A percentile compares a stretch with the other conserved stretches of the same genome.
Conservation (phyloP, 1,140 invertebrate species). For the Hycleus phaleratus region DNA sequence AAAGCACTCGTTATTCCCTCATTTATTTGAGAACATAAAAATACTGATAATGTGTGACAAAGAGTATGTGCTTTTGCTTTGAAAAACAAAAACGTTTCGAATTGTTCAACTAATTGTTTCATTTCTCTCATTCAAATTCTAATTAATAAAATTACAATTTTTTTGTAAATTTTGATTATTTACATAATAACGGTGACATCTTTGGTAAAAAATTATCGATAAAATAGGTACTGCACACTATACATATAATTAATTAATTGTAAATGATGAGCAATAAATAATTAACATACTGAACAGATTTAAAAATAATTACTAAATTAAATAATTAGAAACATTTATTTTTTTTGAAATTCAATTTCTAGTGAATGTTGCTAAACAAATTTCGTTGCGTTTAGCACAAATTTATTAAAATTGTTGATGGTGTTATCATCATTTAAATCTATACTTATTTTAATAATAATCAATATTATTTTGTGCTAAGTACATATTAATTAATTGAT, state of each 20-base stretch:
- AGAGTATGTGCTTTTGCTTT: conserved; percentile 25
- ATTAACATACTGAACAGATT: conserved; percentile 11
- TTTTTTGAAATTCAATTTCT: conserved; percentile 3
- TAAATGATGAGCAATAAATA: conserved; percentile 30
- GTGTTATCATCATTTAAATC: conserved; percentile 17
- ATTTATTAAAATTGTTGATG: conserved; percentile 9
- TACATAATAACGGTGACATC: conserved; percentile 30
- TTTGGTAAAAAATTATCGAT: conserved; percentile 32
- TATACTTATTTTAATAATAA: conserved; percentile 20
- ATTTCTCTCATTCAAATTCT: conserved; percentile 15
- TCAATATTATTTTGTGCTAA: conserved; percentile 32
- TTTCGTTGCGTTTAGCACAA: conserved; percentile 22
- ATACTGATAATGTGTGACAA: conserved; percentile 29
- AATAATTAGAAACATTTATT: not conserved
- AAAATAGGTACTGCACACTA: conserved; percentile 25
- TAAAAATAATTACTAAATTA: conserved; percentile 17
- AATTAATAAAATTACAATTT: conserved; percentile 26
- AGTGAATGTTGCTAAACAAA: conserved; percentile 21
- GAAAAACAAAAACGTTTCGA: conserved; percentile 16
- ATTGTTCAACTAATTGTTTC: conserved; percentile 15
- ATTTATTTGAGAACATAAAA: conserved; percentile 5
- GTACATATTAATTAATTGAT: conserved; percentile 19
- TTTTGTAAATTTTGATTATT: conserved; percentile 29
- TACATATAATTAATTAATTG: not conserved
- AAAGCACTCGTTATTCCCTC: not conserved